phyloP scores from a whole-genome alignment of 2,888 invertebrate genomes.

The Mantis religiosa region DNA sequence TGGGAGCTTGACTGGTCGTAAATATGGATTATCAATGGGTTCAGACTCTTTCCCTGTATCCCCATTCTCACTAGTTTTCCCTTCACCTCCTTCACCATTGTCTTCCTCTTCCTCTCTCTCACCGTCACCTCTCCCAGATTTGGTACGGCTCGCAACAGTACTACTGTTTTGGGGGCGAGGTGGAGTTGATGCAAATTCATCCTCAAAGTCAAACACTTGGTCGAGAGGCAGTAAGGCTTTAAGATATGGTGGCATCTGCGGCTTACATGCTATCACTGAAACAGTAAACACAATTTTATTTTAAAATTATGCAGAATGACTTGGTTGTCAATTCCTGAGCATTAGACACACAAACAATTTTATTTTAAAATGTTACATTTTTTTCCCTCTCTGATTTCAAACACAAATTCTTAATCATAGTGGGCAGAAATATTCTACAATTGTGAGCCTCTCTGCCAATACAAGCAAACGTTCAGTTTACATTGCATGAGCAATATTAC shows the following conservation, averaged over 20 bases:
- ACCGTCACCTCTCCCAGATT: conserved; percentile 29
- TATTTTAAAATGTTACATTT: neutral
- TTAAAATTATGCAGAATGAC: too few relatives aligned
- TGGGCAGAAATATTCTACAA: too few relatives aligned
- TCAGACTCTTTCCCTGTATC: conserved; percentile 40
- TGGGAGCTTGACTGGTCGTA: conserved; percentile 52
- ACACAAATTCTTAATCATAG: too few relatives aligned
- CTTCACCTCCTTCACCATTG: conserved; percentile 38
- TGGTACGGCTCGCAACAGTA: neutral
- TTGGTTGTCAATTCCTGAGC: too few relatives aligned
- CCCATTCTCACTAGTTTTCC: conserved; percentile 40
- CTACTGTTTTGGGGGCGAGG: neutral
- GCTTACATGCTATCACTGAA: conserved; percentile 84
- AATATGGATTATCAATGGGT: conserved; percentile 69
- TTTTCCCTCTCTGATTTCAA: neutral
- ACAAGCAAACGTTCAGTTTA: too few relatives aligned
- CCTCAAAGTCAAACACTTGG: conserved; percentile 90
- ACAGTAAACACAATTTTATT: conserved; percentile 31
- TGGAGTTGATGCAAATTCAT: conserved; percentile 41
- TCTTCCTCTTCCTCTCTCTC: conserved; percentile 42
- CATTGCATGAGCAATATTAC: too few relatives aligned
- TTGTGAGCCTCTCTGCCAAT: too few relatives aligned
- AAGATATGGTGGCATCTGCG: conserved; percentile 73
- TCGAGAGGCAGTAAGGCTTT: conserved; percentile 86
- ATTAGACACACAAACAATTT: too few relatives aligned